Evolutionary conservation across 2,888 invertebrate genomes (phyloP).

Genomic region (Eupithecia insigniata): DNA sequence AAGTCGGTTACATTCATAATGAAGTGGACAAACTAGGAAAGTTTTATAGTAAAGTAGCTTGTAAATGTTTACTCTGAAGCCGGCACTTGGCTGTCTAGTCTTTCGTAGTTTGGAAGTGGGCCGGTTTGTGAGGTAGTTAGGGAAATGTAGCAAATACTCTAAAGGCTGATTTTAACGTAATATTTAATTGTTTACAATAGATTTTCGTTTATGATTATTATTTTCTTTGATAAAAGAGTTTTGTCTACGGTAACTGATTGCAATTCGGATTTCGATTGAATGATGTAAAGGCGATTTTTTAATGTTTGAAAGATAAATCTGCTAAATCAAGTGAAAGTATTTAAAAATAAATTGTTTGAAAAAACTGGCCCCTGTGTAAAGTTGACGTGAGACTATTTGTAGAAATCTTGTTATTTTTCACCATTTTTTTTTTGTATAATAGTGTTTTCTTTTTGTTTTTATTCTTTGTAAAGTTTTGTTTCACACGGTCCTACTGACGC

Average conservation of each 20-base stretch:
- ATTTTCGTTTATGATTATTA: constrained; percentile 44
- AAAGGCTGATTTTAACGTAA: constrained; percentile 77
- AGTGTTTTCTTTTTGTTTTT: constrained; percentile 66
- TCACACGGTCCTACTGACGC: constrained; percentile 58
- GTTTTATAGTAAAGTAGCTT: too few species aligned
- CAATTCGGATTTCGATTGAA: constrained; percentile 24
- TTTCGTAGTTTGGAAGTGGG: constrained; percentile 47
- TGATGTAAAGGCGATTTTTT: constrained; percentile 23
- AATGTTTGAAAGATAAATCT: constrained; percentile 22
- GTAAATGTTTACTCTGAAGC: constrained; percentile 11
- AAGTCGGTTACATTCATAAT: too few species aligned
- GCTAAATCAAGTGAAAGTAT: constrained; percentile 29
- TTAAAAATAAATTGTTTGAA: constrained; percentile 35
- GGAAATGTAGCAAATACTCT: constrained; percentile 62
- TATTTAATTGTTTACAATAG: constrained; percentile 57
- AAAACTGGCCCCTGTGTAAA: constrained; percentile 47
- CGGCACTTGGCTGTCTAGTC: constrained; percentile 38
- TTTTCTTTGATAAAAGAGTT: constrained; percentile 15
- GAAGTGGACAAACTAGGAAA: too few species aligned
- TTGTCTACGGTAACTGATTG: constrained; percentile 35
- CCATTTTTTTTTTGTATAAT: constrained; percentile 70
- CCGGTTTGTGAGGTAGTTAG: constrained; percentile 55
- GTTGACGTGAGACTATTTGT: constrained; percentile 59
- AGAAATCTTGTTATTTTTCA: constrained; percentile 62
- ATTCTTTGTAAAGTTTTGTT: constrained; percentile 73